Evolutionary conservation across 2,113 vertebrate genomes (phyloP), one percentile per base, ranked within the genome.

Genomic region (Sterna hirundo): DNA sequence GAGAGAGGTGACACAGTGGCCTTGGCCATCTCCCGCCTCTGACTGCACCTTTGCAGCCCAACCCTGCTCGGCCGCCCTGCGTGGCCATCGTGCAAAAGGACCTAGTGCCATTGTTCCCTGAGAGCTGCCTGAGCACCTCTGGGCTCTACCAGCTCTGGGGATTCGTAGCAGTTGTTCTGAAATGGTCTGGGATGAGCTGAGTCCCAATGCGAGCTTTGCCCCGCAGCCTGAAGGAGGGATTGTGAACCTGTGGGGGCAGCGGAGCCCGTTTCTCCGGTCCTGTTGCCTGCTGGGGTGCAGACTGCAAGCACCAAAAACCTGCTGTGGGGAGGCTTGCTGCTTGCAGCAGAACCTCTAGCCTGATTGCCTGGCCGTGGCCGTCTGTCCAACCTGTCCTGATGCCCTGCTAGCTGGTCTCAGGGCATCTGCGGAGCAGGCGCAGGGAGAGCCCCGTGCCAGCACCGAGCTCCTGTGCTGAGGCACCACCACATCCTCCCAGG

Each of bases 191-290:
- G 11, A 8, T 40, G 18, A 51, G 13, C n/a, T 32, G 8, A 9
- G 18, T 71, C 46, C 51, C 40, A 44, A 1, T 0, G 3, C 3
- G 5, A 1, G 1, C 57, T 54, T 76, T 55, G 40, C 66, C 44
- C 2, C 22, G 79, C 15, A 20, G 26, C 36, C 51, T 22, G 21
- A 46, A 40, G 40, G 46, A 86, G 40, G 40, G 32, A 70, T 19
- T 1, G 0, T 18, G 15, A 36, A 30, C 14, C 42, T 1, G 2
- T 0, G 0, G 49, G 20, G 49, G 57, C 25, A 49, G 64, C 0
- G 1, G n/a, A 32, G 30, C 64, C 34, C 1, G 0, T 90, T 69
- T 69, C 38, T 46, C 34, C 2, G 1, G 14, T 32, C 14, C 9
- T 26, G 36, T 21, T 75, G 30, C 36, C 44, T 0, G 1, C 29